Base-by-base conservation (phyloP, 2,113 vertebrate species). In the Sakesphorus luctuosus region DNA sequence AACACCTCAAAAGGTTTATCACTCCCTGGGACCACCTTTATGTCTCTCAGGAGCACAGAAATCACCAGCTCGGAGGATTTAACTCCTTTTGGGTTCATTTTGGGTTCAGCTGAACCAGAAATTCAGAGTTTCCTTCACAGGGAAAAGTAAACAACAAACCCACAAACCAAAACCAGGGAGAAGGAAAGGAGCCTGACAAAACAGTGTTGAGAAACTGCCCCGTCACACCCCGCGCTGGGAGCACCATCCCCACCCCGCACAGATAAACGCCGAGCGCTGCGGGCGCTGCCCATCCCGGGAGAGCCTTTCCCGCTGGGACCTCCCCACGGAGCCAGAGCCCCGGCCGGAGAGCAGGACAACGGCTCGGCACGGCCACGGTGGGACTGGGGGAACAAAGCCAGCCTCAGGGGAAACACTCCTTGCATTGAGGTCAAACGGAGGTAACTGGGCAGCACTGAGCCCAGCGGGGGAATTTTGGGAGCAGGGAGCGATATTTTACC, bases 161-260 rank as follows among this genome's bases (percentile, higher is more conserved):
- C 35, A 28, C 67, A 29, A 29, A 62, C 13, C 36, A 55, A 28
- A 75, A 19, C 4, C 18, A 0, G 50, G 56, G 13, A 69, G 55
- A 11, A 77, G 89, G n/a, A 49, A 69, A 93, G 29, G 35, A 71
- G 26, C 85, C 89, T 86, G 67, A 69, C 78, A 74, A 85, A 95
- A 76, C 75, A 53, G 28, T 4, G 68, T 96, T 96, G 95, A 29
- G 94, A 95, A 95, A 92, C 46, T 28, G 61, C 38, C 43, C 55
- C 1, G 95, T 78, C 96, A 92, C 94, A 92, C 93, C 97, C 93
- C 40, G 7, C 18, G 52, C 4, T 25, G 23, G 13, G 26, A 74
- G 84, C 46, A 11, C 18, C 92, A 66, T 94, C 87, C 94, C 96
- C 94, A 91, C 96, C 95, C 96, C 55, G 1, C 68, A 35, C 43